Evolutionary conservation across 2,113 vertebrate genomes (phyloP), one percentile per base, ranked within the genome.

Genomic region (Cynopterus brachyotis): DNA sequence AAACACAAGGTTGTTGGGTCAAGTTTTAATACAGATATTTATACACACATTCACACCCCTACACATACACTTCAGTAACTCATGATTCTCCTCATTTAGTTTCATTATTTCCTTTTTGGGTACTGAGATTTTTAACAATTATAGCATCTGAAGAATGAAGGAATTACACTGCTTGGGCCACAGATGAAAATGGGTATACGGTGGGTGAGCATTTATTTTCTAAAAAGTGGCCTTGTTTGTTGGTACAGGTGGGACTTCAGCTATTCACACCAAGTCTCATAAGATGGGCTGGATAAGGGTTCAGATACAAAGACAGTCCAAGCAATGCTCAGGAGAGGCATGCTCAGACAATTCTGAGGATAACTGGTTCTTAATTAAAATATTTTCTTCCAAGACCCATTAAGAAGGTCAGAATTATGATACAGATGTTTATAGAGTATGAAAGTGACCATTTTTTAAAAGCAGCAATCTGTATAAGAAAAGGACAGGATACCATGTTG

Each of bases 381-480:
- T 47, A 91, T 70, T 98, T 97, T 98, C 97, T 98, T 98, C 97
- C 97, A 97, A 98, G 96, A 98, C 95, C 97, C 90, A 97, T 91
- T 85, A 97, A 94, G 72, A 97, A 97, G 97, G 92, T 97, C 97
- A 97, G 97, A 97, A 96, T 98, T 98, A 98, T 86, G 96, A 97
- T 89, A 94, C 42, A 98, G 98, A 98, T 96, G 97, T 96, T 97
- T 97, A 98, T 97, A 98, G 98, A 98, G 97, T 98, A 98, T 53
- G 97, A 98, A 98, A 98, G 92, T 97, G 98, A 98, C 97, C 94
- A 64, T 96, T 93, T 96, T 96, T 90, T 75, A 95, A 98, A 98
- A 99, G 98, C 98, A 99, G 98, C 98, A 98, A 98, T 98, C 97
- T 94, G 93, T 91, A 82, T 90, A 96, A 96, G 95, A 67, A 87